Evolutionary conservation across 2,113 vertebrate species (phyloP).

Genomic region (Phylloscopus trochiloides): DNA sequence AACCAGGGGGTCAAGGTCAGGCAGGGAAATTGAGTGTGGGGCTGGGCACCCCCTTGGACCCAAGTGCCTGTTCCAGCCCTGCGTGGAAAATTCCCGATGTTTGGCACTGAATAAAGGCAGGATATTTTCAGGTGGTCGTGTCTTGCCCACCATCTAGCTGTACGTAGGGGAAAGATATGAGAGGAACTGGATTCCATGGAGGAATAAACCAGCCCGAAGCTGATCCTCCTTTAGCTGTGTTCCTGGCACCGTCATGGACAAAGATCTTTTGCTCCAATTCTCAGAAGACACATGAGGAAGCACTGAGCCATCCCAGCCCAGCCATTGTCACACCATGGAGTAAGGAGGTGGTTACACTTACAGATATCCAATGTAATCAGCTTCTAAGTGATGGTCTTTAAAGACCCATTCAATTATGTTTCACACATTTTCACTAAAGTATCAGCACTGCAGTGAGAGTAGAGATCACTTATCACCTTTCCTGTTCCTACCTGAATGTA

Average conservation of each 20-base stretch:
- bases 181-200: rapidly evolving
- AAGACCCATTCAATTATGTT: conserved; percentile 3
- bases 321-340: background rate
- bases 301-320: background rate
- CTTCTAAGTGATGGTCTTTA: background rate
- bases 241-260: background rate
- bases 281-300: background rate
- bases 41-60: background rate
- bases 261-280: background rate
- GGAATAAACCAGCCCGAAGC: background rate
- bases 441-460: background rate
- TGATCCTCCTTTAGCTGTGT: background rate
- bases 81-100: background rate
- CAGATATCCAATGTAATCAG: background rate
- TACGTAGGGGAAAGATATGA: background rate
- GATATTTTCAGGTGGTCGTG: rapidly evolving
- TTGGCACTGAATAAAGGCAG: background rate
- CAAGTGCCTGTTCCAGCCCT: background rate
- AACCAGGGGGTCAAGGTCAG: background rate
- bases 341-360: background rate
- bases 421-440: background rate
- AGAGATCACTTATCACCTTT: background rate
- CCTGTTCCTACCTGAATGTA: background rate
- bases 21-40: rapidly evolving
- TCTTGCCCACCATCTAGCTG: background rate